A percentile compares a stretch with the other conserved stretches of the same genome.
These are phyloP conservation scores for Alcedo quadribrachys DNA, from an alignment of 2,797 vertebrate species.

Conservation along the genomic window DNA sequence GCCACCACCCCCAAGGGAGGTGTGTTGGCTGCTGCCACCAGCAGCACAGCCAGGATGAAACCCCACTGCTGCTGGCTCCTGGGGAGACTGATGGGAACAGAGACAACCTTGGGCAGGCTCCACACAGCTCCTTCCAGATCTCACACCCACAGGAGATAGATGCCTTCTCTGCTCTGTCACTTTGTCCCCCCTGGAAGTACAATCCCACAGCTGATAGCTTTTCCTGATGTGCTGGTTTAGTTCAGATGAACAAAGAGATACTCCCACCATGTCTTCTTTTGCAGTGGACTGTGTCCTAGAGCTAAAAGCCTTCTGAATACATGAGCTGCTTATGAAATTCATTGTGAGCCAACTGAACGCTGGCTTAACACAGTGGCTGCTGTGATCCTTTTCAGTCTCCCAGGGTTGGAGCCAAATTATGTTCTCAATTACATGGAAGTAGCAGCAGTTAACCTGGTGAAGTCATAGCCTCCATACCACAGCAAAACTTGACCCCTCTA, in stretches of 20 bases:
- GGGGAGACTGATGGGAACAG: not conserved
- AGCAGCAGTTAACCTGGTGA: constrained; percentile 42
- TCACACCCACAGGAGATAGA: not conserved
- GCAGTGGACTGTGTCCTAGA: not conserved
- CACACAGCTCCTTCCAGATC: rapidly evolving
- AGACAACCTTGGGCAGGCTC: not conserved
- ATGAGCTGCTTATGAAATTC: constrained; percentile 39
- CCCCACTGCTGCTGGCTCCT: not conserved
- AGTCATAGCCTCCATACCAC: constrained; percentile 32
- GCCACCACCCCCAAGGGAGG: not conserved
- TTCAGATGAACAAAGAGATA: not conserved
- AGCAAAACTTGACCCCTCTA: constrained; percentile 38
- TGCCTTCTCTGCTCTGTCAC: not conserved
- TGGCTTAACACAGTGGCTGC: constrained; percentile 45
- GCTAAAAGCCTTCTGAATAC: constrained; percentile 4
- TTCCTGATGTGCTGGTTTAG: not conserved
- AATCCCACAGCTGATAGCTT: not conserved
- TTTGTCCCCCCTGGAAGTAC: rapidly evolving
- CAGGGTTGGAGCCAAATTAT: constrained; percentile 48
- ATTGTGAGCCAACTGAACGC: constrained; percentile 20
- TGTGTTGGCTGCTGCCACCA: not conserved
- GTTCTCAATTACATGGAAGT: constrained; percentile 49
- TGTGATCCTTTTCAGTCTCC: constrained; percentile 38
- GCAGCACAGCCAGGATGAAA: not conserved
- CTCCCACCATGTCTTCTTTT: not conserved